A percentile compares a stretch with the other conserved stretches of the same genome.
Conservation (phyloP, 2,797 vertebrate genomes). For the Urophycis tenuis region DNA sequence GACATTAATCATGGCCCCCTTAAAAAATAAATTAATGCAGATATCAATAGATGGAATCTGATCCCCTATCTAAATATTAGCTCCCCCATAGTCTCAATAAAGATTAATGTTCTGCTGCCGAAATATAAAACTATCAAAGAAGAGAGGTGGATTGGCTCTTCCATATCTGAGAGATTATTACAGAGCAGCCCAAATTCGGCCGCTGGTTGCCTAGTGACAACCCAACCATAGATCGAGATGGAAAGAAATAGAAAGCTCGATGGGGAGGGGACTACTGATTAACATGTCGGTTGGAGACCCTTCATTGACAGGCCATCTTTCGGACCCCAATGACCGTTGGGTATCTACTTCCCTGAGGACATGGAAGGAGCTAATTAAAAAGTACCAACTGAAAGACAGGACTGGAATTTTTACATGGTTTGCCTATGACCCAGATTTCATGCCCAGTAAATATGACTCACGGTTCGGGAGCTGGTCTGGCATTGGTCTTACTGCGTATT, state of each 20-base stretch:
- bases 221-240: not conserved
- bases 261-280: not conserved
- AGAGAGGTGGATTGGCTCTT: not conserved
- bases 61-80: too few species aligned
- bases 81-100: too few species aligned
- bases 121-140: not conserved
- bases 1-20: too few species aligned
- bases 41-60: too few species aligned
- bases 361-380: slow-evolving; percentile 1
- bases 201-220: not conserved
- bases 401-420: not conserved
- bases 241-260: too few species aligned
- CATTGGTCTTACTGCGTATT: not conserved
- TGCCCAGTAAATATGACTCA: too few species aligned
- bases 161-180: not conserved
- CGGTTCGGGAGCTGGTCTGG: not conserved
- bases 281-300: not conserved
- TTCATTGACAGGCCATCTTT: too few species aligned
- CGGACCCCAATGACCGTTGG: not conserved
- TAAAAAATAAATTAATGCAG: too few species aligned
- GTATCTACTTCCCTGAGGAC: not conserved
- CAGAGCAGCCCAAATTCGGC: not conserved
- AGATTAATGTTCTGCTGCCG: too few species aligned
- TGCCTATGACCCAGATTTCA: too few species aligned
- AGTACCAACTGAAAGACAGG: not conserved